Conservation (phyloP, 2,797 vertebrate genomes). For the Limnodromus scolopaceus region DNA sequence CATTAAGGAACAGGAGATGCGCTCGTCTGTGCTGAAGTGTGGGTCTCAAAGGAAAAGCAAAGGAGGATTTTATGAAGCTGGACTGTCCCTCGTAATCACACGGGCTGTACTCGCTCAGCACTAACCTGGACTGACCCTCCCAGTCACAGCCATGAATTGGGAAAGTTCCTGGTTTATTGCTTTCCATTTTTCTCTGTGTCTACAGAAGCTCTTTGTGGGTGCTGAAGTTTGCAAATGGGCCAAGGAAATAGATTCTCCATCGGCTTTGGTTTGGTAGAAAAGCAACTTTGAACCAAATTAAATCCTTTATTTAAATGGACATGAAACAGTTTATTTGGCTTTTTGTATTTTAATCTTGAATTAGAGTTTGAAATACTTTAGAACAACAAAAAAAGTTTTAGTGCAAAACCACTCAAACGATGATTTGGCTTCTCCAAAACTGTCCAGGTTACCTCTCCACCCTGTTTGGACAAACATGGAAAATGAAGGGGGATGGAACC, state of each 20-base stretch:
- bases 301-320: not conserved
- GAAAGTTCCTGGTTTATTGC: rapidly evolving
- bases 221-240: not conserved
- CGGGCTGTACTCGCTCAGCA: rapidly evolving
- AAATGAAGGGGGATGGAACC: not conserved
- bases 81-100: not conserved
- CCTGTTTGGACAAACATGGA: not conserved
- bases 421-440: not conserved
- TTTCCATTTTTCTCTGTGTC: rapidly evolving
- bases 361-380: not conserved
- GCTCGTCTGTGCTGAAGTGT: rapidly evolving
- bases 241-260: not conserved
- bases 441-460: not conserved
- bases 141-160: not conserved
- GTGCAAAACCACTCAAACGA: not conserved
- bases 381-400: not conserved
- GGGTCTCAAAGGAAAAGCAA: not conserved
- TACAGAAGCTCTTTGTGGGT: not conserved
- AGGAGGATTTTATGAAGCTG: not conserved
- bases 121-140: not conserved
- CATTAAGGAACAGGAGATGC: not conserved
- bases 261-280: not conserved
- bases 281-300: not conserved
- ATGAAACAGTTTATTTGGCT: not conserved
- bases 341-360: not conserved